phyloP scores from a whole-genome alignment of 2,113 vertebrate genomes.

The Corythornis cristatus region DNA sequence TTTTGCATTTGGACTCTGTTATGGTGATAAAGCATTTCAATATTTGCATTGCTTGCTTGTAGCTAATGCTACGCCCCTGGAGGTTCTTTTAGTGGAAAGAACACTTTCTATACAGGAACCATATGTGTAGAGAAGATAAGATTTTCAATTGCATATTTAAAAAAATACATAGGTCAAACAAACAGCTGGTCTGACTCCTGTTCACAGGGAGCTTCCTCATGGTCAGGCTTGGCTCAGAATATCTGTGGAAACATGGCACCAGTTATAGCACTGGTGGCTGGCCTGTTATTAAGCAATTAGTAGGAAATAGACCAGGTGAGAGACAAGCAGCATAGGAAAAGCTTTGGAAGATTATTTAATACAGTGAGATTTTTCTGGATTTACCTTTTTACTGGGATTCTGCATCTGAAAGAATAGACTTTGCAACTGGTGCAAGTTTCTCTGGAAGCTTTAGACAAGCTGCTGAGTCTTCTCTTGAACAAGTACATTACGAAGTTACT shows the following conservation, averaged over 20 bases:
- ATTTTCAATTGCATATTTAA: conserved; percentile 5
- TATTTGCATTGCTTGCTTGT: conserved; percentile 18
- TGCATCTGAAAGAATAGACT: neutral
- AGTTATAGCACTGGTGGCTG: neutral
- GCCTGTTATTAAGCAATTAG: neutral
- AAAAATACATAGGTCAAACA: neutral
- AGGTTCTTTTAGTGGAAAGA: neutral
- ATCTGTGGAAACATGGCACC: neutral
- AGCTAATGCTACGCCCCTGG: neutral
- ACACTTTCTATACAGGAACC: neutral
- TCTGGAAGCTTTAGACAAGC: neutral
- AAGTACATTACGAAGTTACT: neutral
- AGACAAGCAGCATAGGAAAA: neutral
- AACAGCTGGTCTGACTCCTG: neutral
- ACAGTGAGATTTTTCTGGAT: neutral
- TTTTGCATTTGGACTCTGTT: conserved; percentile 16
- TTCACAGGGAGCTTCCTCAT: neutral
- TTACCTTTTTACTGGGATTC: neutral
- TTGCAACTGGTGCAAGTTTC: neutral
- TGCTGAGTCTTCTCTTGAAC: neutral
- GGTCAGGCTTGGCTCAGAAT: neutral
- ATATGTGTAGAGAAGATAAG: conserved; percentile 48
- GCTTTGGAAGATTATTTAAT: neutral
- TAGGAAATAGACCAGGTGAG: neutral
- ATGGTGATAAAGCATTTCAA: neutral